Evolutionary conservation across 2,113 vertebrate genomes (phyloP).

Genomic region (Electrona antarctica): DNA sequence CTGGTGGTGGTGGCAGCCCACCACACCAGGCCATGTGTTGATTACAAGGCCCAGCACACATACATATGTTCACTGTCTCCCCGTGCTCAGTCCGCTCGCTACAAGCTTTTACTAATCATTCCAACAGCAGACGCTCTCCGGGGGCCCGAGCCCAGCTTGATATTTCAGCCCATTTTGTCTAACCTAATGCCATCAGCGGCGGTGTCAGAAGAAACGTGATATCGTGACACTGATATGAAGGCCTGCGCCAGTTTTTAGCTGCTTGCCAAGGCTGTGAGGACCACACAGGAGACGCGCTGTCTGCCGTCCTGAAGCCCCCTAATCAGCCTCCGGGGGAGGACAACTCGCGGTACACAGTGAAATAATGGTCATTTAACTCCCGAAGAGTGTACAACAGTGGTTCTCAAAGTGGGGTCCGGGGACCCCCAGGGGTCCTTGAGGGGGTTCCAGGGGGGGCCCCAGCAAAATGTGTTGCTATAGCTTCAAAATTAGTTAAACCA

Average conservation of each 20-base stretch:
- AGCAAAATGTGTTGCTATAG: no score
- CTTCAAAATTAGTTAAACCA: no score
- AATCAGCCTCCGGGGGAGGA: no score
- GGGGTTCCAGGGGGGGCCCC: no score
- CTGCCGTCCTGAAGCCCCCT: no score
- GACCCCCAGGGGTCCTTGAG: no score
- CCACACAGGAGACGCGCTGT: no score
- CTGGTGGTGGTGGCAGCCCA: constrained; percentile 15
- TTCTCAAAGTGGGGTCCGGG: no score
- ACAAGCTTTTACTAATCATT: constrained; percentile 64
- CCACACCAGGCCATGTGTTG: constrained; percentile 55
- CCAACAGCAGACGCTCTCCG: constrained; percentile 55
- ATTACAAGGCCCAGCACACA: constrained; percentile 62
- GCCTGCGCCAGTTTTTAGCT: constrained; percentile 24
- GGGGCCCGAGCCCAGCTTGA: constrained; percentile 54
- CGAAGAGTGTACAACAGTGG: no score
- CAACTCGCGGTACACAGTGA: no score
- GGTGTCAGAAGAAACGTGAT: constrained; percentile 40
- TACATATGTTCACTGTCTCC: constrained; percentile 71
- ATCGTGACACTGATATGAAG: constrained; percentile 21
- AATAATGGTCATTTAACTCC: no score
- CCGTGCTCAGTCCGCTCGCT: constrained; percentile 46
- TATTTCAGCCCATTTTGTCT: constrained; percentile 47
- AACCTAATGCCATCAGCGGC: constrained; percentile 27
- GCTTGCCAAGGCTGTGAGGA: neutral